Evolutionary conservation across 2,888 invertebrate genomes (phyloP), one percentile per base, ranked within the genome.

Genomic region (Lapara coniferarum): DNA sequence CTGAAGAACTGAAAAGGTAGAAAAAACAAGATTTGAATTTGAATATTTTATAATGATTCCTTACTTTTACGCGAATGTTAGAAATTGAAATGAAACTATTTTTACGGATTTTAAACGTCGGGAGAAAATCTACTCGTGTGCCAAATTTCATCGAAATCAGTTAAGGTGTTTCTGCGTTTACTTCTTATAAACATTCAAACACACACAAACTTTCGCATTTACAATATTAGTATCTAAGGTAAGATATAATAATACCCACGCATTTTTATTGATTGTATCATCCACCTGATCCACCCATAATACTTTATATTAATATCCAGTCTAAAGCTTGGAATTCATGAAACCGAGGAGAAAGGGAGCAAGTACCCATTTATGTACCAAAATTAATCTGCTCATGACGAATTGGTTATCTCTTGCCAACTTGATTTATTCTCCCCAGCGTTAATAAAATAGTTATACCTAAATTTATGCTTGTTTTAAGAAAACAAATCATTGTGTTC

Each of bases 391-490:
- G 57, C 10, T 58, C 37, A n/a, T 37, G 57, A 58, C 57, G 37
- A 14, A 58, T 14, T 58, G 19, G n/a, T 49, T 19, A 63, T 19
- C 49, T 74, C 69, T 75, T 77, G 78, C 75, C 74, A 77, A 78
- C 73, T 71, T 77, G 80, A 77, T 77, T 73, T 69, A 63, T 69
- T 53, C 53, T 10, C 6, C 5, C 46, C 51, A 63, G 46, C 44
- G 25, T 53, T 69, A 63, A 63, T 53, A 74, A 66, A 63, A 63
- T 53, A 74, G 66, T 49, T 37, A 49, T 68, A 75, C 72, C 59
- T 76, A 78, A 25, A 76, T 76, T 74, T 80, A 74, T 76, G 74
- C 71, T 78, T 75, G 73, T 71, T 75, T 73, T 73, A 70, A 70
- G 69, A 70, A 68, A 66, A 68, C 66, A 73, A 75, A 77, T 78